Base-by-base conservation (phyloP, 2,888 invertebrate species). In the Acanthosepion pharaonis region DNA sequence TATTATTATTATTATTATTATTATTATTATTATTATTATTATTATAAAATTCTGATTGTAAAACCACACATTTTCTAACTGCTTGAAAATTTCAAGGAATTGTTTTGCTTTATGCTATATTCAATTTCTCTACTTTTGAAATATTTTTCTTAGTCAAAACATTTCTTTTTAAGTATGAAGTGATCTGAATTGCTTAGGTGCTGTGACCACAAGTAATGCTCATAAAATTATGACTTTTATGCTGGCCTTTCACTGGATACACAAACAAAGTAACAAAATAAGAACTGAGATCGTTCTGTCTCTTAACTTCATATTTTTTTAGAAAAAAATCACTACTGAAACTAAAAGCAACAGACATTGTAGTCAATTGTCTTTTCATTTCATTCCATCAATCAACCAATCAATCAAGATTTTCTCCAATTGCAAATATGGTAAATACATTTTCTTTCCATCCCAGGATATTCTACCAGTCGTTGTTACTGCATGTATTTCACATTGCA, bases 401-500 rank as follows among this genome's bases (percentile, higher is more conserved):
- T n/a, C 78, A 78, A 33, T 78, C 78, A 78, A 78, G 78, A 78
- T 78, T 78, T 78, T 78, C 78, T 78, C 78, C 78, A 78, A 78
- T 78, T 78, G 78, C 78, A n/a, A 15, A 78, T 78, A 78, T 78
- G 78, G 78, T 78, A 78, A 78, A 78, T 78, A 78, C 78, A 78
- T 78, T 78, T 78, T 78, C 78, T 78, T 78, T 78, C n/a, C 78
- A 78, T n/a, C n/a, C 78, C 15, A 78, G 78, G 78, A 78, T 78
- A 78, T 78, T 78, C 78, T 78, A 78, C 78, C 78, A 78, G 78
- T 78, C 78, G n/a, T 78, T 78, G 78, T 78, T 78, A 78, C 78
- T n/a, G 78, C 78, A 78, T 78, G 78, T 78, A 78, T n/a, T 78
- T 78, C 78, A 78, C 78, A 78, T 78, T 78, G 78, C 78, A 78